These are phyloP conservation scores for Cataglyphis livida DNA, from an alignment of 2,888 invertebrate species.

Conservation along the genomic window DNA sequence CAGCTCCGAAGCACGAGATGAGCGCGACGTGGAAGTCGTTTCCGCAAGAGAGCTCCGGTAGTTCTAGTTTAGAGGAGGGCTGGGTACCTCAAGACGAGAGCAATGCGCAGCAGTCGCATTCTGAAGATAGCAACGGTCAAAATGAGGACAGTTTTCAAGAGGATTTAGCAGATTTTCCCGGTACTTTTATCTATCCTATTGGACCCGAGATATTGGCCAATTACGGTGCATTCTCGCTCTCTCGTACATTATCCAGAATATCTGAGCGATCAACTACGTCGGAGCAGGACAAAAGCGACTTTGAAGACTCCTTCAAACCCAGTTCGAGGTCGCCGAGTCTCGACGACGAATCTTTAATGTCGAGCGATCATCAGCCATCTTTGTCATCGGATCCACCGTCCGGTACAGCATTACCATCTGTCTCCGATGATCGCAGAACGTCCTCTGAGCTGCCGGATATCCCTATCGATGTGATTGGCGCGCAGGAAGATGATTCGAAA, in stretches of 20 bases:
- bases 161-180: conserved; percentile 91
- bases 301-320: conserved; percentile 95
- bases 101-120: conserved; percentile 79
- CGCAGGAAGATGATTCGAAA: conserved; percentile 85
- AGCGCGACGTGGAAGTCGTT: conserved; percentile 94
- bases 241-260: conserved; percentile 93
- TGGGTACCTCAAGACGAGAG: conserved; percentile 90
- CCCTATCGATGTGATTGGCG: conserved; percentile 90
- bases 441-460: conserved; percentile 95
- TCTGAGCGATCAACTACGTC: conserved; percentile 96
- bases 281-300: conserved; percentile 93
- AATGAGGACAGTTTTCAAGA: conserved; percentile 89
- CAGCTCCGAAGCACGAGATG: conserved; percentile 88
- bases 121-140: conserved; percentile 82
- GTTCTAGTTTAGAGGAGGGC: conserved; percentile 94
- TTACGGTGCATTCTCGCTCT: conserved; percentile 91
- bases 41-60: conserved; percentile 94
- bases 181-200: conserved; percentile 91
- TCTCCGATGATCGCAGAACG: conserved; percentile 93
- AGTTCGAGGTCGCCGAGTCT: conserved; percentile 94
- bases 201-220: conserved; percentile 90
- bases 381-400: conserved; percentile 93
- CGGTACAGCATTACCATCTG: conserved; percentile 85
- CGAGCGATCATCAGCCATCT: conserved; percentile 94
- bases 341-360: conserved; percentile 93